Evolutionary conservation across 2,113 vertebrate genomes (phyloP).

Genomic region (Nycticebus coucang): DNA sequence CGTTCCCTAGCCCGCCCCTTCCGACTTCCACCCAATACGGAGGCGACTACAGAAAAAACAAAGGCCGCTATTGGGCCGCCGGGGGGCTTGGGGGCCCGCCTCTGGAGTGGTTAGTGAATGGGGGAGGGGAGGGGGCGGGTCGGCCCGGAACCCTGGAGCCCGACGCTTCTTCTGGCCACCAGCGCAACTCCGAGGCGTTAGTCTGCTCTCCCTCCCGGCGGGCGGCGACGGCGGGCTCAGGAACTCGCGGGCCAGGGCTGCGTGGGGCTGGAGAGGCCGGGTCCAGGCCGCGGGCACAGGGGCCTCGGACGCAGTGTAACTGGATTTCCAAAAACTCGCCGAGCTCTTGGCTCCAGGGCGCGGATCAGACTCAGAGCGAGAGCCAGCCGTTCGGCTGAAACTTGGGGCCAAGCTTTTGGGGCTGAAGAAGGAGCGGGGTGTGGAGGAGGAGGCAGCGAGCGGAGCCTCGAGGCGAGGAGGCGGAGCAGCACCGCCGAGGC

Average conservation of each 20-base stretch:
- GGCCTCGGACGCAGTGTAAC: conserved; percentile 44
- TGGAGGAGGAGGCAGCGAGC: conserved; percentile 41
- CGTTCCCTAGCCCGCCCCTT: conserved; percentile 34
- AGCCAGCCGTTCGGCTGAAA: conserved; percentile 74
- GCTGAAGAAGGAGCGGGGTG: conserved; percentile 35
- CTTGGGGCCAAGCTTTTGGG: conserved; percentile 67
- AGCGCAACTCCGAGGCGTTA: conserved; percentile 57
- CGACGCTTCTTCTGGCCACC: conserved; percentile 69
- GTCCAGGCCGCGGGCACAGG: conserved; percentile 19
- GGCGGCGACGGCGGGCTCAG: not conserved
- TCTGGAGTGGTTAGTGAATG: conserved; percentile 84
- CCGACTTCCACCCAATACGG: conserved; percentile 71
- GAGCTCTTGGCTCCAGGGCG: conserved; percentile 60
- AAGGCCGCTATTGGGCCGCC: conserved; percentile 76
- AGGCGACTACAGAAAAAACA: conserved; percentile 67
- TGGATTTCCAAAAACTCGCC: conserved; percentile 76
- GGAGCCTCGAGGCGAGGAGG: conserved; percentile 59
- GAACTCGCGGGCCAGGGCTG: not conserved
- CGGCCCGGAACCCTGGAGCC: conserved; percentile 31
- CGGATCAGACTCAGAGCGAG: conserved; percentile 61
- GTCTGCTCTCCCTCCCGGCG: conserved; percentile 54
- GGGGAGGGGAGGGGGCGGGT: conserved; percentile 76
- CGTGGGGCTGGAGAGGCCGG: not conserved
- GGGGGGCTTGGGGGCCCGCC: conserved; percentile 26
- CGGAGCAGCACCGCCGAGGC: conserved; percentile 61